phyloP scores from a whole-genome alignment of 2,113 vertebrate genomes.

The Pachypanchax playfairii region DNA sequence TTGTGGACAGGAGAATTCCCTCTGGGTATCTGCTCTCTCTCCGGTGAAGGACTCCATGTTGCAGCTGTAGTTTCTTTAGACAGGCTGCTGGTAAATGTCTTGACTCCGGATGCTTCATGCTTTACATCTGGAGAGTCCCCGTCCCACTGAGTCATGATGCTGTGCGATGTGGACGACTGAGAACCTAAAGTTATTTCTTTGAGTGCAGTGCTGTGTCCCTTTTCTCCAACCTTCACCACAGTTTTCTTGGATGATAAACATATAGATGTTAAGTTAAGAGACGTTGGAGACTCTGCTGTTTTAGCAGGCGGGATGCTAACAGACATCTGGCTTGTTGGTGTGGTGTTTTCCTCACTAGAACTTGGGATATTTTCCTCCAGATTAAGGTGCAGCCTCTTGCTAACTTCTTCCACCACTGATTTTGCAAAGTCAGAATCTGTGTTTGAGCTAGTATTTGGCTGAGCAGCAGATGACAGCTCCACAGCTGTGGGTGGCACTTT shows the following conservation, averaged over 20 bases:
- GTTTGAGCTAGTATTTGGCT: not conserved
- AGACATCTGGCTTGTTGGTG: constrained; percentile 17
- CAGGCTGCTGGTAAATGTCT: constrained; percentile 11
- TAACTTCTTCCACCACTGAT: constrained; percentile 66
- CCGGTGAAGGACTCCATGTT: constrained; percentile 7
- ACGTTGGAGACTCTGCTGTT: constrained; percentile 33
- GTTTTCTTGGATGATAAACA: constrained; percentile 59
- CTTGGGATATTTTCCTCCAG: constrained; percentile 54
- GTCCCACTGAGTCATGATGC: constrained; percentile 6
- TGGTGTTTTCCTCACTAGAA: not conserved
- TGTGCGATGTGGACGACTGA: constrained; percentile 31
- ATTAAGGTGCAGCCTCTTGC: constrained; percentile 68
- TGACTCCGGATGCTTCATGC: constrained; percentile 22
- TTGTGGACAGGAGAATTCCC: constrained; percentile 67
- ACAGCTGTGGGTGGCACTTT: constrained; percentile 25
- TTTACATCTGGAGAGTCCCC: constrained; percentile 3
- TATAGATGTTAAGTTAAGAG: constrained; percentile 49
- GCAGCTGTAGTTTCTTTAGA: constrained; percentile 5
- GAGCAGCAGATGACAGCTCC: not conserved
- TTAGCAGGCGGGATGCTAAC: constrained; percentile 41
- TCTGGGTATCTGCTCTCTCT: constrained; percentile 22
- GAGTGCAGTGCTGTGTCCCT: constrained; percentile 47
- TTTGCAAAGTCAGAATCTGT: constrained; percentile 41
- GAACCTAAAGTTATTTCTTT: constrained; percentile 63
- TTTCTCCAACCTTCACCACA: constrained; percentile 45